Evolutionary conservation across 1,140 invertebrate species (phyloP).

Genomic region (Bombus affinis): DNA sequence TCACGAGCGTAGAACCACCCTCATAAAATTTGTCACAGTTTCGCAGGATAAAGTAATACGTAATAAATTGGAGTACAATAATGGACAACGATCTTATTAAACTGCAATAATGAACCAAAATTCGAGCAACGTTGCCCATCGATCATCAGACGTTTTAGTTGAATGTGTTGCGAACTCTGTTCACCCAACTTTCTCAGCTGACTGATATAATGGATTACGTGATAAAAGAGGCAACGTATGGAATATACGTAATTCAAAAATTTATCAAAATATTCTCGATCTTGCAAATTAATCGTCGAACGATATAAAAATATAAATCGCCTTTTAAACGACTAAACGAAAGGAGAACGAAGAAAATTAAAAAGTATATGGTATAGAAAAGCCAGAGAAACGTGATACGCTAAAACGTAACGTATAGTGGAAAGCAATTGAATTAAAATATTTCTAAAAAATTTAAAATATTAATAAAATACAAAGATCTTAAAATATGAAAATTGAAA

Average conservation of each 20-base stretch:
- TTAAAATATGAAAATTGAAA: background rate
- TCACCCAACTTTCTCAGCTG: background rate
- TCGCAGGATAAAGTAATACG: conserved; percentile 26
- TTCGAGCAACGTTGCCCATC: background rate
- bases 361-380: background rate
- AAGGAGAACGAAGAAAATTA: background rate
- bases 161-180: background rate
- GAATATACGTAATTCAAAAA: background rate
- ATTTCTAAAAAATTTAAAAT: background rate
- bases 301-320: background rate
- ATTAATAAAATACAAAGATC: background rate
- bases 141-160: background rate
- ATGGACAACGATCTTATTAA: conserved; percentile 46
- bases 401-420: too few species aligned
- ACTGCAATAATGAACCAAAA: conserved; percentile 30
- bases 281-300: background rate
- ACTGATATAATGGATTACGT: background rate
- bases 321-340: background rate
- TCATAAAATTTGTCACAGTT: conserved; percentile 49
- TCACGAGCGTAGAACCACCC: conserved; percentile 9
- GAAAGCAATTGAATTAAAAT: background rate
- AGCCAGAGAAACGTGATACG: background rate
- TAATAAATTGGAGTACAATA: conserved; percentile 32
- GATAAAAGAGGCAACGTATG: background rate
- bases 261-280: background rate